Evolutionary conservation across 2,797 vertebrate species (phyloP), one percentile per base, ranked within the genome.

Genomic region (Chelidonichthys spinosus): DNA sequence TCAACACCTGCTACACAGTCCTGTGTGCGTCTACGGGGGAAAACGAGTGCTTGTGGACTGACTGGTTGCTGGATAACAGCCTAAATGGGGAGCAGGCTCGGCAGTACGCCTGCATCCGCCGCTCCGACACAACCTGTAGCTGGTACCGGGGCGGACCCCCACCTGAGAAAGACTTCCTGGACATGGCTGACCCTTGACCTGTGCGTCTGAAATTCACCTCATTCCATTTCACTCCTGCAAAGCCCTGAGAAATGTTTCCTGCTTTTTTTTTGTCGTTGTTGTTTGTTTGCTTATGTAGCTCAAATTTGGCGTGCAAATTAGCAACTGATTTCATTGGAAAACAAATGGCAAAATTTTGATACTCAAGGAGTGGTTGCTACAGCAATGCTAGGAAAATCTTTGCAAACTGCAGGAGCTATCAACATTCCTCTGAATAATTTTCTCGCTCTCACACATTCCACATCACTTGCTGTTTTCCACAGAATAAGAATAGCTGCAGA

Each of bases 21-120:
- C 94, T 94, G 1, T 99, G 97, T 76, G 90, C 93, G 0, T 93
- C 93, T 55, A 93, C 90, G 0, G 88, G 93, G 18, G 94, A 95
- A 46, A 95, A 95, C 0, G 96, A 97, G 92, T 99, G 98, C 85
- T 92, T 96, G 85, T 98, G 97, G 97, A 97, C 95, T 15, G 96
- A 98, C 89, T 96, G 96, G 96, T 91, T 97, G 83, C 84, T 95
- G 80, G 96, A 96, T 84, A 90, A 94, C 82, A 95, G 92, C 79
- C 93, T 96, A 33, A 95, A 95, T 0, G 96, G 96, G 43, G 94
- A 96, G 70, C 96, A 98, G 90, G 96, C 96, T 66, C 92, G 95
- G 61, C 94, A 98, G 83, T 96, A 95, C 0, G 95, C 96, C 88
- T 99, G 98, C 61, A 96, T 96, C 89, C 96, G 95, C 85, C 92